Percentiles rank a stretch among this genome's conserved stretches.
Conservation (phyloP, 2,797 vertebrate species). For the Rallus crepitans region DNA sequence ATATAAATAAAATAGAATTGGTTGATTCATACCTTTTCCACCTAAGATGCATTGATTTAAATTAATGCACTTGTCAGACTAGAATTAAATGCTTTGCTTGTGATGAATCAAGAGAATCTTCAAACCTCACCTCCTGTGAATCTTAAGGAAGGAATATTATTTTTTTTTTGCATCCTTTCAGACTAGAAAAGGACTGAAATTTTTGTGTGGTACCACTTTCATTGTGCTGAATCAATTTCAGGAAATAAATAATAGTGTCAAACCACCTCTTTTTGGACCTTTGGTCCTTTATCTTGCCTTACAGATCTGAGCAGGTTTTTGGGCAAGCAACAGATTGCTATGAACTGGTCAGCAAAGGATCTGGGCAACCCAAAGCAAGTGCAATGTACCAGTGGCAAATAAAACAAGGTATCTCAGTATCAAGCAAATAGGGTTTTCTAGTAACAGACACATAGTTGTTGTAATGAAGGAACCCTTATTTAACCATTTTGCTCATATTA, state of each 20-base stretch:
- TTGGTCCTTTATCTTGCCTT: not conserved
- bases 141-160: not conserved
- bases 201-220: not conserved
- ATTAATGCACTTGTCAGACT: not conserved
- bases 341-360: not conserved
- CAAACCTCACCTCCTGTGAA: rapidly evolving
- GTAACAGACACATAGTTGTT: not conserved
- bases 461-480: not conserved
- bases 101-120: not conserved
- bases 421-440: not conserved
- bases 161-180: not conserved
- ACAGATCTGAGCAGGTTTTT: not conserved
- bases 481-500: not conserved
- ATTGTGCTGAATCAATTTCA: not conserved
- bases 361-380: not conserved
- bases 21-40: not conserved
- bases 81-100: not conserved
- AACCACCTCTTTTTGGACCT: not conserved
- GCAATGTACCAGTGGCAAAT: not conserved
- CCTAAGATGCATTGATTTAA: not conserved
- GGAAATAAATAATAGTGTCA: constrained; percentile 16
- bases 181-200: not conserved
- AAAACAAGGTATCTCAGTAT: not conserved
- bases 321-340: not conserved
- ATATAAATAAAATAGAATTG: not conserved